Base-by-base conservation (phyloP, 1,140 invertebrate species). In the Agrypnia vestita region DNA sequence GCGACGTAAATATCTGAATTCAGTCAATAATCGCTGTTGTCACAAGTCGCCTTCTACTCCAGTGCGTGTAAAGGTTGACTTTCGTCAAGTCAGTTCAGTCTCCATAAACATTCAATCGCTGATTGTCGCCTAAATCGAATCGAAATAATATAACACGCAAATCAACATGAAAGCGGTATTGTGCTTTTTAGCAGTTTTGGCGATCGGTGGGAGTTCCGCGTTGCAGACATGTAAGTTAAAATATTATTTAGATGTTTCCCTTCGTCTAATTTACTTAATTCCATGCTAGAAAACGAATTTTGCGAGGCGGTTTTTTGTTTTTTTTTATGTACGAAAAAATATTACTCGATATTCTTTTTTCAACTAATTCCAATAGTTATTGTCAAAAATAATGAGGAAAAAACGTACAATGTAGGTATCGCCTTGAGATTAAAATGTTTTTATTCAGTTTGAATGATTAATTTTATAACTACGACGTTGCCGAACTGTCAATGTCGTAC, bases 11-110 rank as follows among this genome's bases (percentile, higher is more conserved):
- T 35, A 55, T 35, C 71, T n/a, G 51, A 73, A 25, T 17, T 56
- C 71, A 56, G 47, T 53, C 19, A 55, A n/a, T 73, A 35, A 35
- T 55, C 4, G 15, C 8, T 56, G 44, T 69, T 25, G 64, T 71
- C 61, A 71, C 21, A 86, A 89, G 89, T 91, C 87, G 91, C 94
- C 94, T 96, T 96, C 95, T 96, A 92, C 93, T 91, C 94, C 94
- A 95, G 95, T 95, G 94, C 90, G 94, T 95, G 93, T 95, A 96
- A 96, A 95, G 94, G 94, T 92, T 90, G 88, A 35, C 56, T 75
- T 59, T 17, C 11, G 61, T 21, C 55, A 21, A 59, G 15, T 35
- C 6, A 35, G 6, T 35, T 35, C 25, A 35, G 25, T 35, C 25
- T 35, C 55, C 4, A 59, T 25, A 56, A 61, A 61, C 55, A 49